These are phyloP conservation scores for Chromobotia macracanthus DNA, from an alignment of 2,797 vertebrate genomes.

Conservation along the genomic window DNA sequence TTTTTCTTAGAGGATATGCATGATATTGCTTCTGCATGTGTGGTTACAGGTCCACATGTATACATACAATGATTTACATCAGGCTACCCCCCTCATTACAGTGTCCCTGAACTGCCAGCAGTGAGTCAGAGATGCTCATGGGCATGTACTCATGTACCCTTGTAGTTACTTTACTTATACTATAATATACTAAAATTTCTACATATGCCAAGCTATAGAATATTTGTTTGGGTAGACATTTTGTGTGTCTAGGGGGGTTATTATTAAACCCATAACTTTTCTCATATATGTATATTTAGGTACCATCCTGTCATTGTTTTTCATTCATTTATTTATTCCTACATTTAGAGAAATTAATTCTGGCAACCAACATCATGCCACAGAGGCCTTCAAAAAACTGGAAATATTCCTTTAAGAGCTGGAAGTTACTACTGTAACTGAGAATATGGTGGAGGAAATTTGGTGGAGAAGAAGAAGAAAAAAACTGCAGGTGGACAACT, in stretches of 20 bases:
- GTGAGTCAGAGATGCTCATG: slow-evolving; percentile 23
- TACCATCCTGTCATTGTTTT: too few species aligned
- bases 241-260: slow-evolving; percentile 19
- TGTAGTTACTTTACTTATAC: too few species aligned
- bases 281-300: too few species aligned
- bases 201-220: too few species aligned
- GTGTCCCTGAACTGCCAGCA: slow-evolving; percentile 49
- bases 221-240: too few species aligned
- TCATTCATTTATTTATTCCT: too few species aligned
- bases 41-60: background rate
- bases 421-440: background rate
- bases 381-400: background rate
- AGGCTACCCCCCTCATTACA: background rate
- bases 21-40: background rate
- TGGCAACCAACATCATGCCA: background rate
- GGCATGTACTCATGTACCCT: slow-evolving; percentile 34
- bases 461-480: too few species aligned
- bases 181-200: too few species aligned
- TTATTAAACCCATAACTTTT: background rate
- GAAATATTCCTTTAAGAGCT: background rate
- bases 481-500: slow-evolving; percentile 26
- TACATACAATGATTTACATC: slow-evolving; percentile 16
- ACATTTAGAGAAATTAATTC: too few species aligned
- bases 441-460: background rate
- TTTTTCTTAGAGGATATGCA: background rate